Evolutionary conservation across 2,888 invertebrate species (phyloP).

Genomic region (Mythimna vitellina): DNA sequence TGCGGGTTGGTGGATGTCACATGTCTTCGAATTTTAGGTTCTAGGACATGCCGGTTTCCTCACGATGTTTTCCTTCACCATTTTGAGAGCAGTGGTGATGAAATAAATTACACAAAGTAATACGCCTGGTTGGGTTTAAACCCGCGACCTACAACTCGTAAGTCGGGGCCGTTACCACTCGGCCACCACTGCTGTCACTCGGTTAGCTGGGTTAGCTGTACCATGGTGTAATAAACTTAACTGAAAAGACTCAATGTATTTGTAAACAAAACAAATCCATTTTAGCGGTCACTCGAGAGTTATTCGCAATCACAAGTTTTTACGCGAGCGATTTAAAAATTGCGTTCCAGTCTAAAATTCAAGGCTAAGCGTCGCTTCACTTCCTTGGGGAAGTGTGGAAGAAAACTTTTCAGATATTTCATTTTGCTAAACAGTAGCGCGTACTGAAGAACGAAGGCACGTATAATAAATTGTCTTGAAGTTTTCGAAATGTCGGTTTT

Average conservation of each 20-base stretch:
- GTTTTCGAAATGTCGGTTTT: constrained; percentile 70
- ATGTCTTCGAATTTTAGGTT: no score
- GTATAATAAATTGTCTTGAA: constrained; percentile 79
- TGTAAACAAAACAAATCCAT: constrained; percentile 23
- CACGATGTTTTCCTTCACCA: no score
- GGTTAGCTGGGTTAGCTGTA: no score
- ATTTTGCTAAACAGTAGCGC: constrained; percentile 76
- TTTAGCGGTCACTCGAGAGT: constrained; percentile 4
- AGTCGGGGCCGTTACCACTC: no score
- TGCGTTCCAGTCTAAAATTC: constrained; percentile 33
- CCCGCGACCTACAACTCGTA: no score
- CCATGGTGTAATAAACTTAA: no score
- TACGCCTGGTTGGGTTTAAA: no score
- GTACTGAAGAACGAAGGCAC: constrained; percentile 72
- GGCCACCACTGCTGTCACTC: no score
- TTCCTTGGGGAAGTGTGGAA: constrained; percentile 3
- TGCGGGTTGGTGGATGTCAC: no score
- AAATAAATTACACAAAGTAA: no score
- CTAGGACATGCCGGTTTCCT: no score
- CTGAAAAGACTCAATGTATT: constrained; percentile 1
- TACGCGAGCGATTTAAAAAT: constrained; percentile 42
- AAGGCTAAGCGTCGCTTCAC: constrained; percentile 2
- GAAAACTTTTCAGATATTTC: constrained; percentile 71
- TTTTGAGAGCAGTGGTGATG: no score
- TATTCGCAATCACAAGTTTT: constrained; percentile 31